Evolutionary conservation across 2,888 invertebrate species (phyloP).

Genomic region (Eristalinus aeneus): DNA sequence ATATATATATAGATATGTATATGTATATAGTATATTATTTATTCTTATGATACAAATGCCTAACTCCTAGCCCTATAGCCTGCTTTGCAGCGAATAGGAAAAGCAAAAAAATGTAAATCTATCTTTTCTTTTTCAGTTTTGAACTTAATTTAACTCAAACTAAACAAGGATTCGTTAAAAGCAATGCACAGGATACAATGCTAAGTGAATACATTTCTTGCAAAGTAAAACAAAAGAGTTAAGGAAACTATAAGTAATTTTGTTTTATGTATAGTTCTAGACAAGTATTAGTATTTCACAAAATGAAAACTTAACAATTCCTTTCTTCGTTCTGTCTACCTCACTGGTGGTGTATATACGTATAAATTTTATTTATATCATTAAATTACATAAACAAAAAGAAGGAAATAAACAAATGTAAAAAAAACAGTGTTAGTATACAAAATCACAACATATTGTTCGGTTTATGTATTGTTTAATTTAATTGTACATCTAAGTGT

Average conservation of each 20-base stretch:
- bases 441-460: constrained; percentile 63
- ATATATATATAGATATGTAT: constrained; percentile 38
- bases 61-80: constrained; percentile 16
- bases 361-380: constrained; percentile 7
- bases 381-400: constrained; percentile 31
- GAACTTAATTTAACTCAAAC: constrained; percentile 44
- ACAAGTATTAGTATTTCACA: constrained; percentile 56
- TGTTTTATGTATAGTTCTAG: constrained; percentile 19
- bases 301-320: constrained; percentile 43
- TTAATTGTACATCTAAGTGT: constrained; percentile 39
- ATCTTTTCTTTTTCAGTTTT: not conserved
- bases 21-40: constrained; percentile 18
- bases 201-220: constrained; percentile 51
- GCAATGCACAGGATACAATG: constrained; percentile 52
- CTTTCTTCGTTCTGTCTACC: constrained; percentile 3
- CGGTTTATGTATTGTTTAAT: constrained; percentile 12
- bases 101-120: constrained; percentile 42
- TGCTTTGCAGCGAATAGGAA: constrained; percentile 6
- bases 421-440: constrained; percentile 53
- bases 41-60: constrained; percentile 53
- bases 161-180: constrained; percentile 32
- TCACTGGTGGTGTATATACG: not conserved
- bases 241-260: not conserved
- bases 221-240: constrained; percentile 38
- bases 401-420: constrained; percentile 24